Evolutionary conservation across 2,888 invertebrate species (phyloP).

Genomic region (Entomobrya multifasciata): DNA sequence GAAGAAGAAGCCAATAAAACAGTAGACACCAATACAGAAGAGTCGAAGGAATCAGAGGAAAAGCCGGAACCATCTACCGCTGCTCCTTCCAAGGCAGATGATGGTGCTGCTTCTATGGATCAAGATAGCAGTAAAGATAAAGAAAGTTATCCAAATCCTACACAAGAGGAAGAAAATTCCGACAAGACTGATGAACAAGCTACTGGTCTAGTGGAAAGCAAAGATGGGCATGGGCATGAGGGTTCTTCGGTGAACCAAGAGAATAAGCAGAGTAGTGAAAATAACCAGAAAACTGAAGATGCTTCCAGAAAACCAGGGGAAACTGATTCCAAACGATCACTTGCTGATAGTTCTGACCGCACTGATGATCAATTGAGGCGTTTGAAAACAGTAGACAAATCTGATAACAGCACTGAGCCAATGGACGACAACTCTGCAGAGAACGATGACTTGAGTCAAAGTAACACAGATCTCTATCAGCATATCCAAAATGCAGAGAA

Average conservation of each 20-base stretch:
- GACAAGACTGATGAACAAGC: conserved; percentile 79
- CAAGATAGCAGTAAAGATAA: conserved; percentile 63
- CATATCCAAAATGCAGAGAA: conserved; percentile 91
- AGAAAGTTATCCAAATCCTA: conserved; percentile 55
- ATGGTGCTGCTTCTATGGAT: conserved; percentile 35
- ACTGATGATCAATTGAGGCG: conserved; percentile 82
- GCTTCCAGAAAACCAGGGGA: conserved; percentile 77
- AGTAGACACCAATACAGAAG: conserved; percentile 80
- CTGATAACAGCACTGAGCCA: conserved; percentile 82
- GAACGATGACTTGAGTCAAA: conserved; percentile 81
- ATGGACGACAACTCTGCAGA: conserved; percentile 81
- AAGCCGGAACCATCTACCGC: conserved; percentile 68
- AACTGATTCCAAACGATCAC: conserved; percentile 77
- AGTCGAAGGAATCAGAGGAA: conserved; percentile 64
- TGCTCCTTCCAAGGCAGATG: conserved; percentile 54
- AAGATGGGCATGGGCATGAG: conserved; percentile 81
- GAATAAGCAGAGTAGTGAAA: conserved; percentile 55
- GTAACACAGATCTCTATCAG: conserved; percentile 86
- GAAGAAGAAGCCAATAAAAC: conserved; percentile 80
- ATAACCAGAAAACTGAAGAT: conserved; percentile 61
- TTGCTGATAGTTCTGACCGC: conserved; percentile 71
- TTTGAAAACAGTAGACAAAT: conserved; percentile 84
- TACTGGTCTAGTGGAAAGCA: conserved; percentile 81
- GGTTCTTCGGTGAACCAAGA: conserved; percentile 79
- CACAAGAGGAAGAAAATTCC: conserved; percentile 74